These are phyloP conservation scores for Zosterops borbonicus DNA, from an alignment of 2,113 vertebrate species.

Conservation along the genomic window DNA sequence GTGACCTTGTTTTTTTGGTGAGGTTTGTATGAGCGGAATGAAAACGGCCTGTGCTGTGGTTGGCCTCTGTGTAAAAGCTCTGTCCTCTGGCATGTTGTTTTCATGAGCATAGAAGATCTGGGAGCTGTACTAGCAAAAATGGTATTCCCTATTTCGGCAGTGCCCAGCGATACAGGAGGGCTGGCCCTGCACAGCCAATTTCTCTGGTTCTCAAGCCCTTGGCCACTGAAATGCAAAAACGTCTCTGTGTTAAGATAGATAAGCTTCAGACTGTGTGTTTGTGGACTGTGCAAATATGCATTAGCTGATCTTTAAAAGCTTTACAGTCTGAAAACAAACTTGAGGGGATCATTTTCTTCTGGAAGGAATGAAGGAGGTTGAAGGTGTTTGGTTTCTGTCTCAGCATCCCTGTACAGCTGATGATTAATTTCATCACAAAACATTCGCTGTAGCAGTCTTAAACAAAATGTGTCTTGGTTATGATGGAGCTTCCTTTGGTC, in stretches of 20 bases:
- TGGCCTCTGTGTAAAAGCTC: neutral
- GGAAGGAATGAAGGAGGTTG: neutral
- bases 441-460: neutral
- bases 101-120: neutral
- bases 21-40: neutral
- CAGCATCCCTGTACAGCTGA: neutral
- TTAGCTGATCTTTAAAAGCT: neutral
- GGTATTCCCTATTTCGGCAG: neutral
- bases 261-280: neutral
- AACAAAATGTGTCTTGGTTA: neutral
- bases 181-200: neutral
- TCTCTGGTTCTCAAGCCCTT: neutral
- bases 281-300: neutral
- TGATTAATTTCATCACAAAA: neutral
- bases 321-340: neutral
- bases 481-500: neutral
- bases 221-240: neutral
- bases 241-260: neutral
- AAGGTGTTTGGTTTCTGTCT: neutral
- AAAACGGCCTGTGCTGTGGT: neutral
- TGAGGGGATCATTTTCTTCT: neutral
- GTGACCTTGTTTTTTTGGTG: neutral
- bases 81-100: neutral
- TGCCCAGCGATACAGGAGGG: rapidly evolving
- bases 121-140: neutral